These are phyloP conservation scores for Cynopterus brachyotis DNA, from an alignment of 2,113 vertebrate species.

Conservation along the genomic window DNA sequence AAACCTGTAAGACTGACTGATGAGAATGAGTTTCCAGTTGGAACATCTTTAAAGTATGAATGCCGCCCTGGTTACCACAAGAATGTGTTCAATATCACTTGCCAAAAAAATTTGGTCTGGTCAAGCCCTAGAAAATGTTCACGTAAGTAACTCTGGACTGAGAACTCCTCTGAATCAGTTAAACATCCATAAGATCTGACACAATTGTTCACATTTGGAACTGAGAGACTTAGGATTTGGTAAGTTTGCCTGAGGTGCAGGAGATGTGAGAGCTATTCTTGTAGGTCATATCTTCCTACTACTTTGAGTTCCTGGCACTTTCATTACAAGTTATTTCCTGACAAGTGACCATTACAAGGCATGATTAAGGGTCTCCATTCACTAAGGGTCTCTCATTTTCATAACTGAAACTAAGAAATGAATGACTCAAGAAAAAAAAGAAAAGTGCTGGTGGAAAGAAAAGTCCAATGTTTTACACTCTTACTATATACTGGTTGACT, in stretches of 20 bases:
- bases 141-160: constrained; percentile 53
- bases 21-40: constrained; percentile 17
- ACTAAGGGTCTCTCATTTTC: background rate
- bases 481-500: background rate
- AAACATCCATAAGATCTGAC: background rate
- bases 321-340: background rate
- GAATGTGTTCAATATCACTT: background rate
- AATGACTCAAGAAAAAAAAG: background rate
- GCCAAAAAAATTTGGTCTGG: background rate
- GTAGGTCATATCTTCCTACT: background rate
- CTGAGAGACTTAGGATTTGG: background rate
- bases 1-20: accelerated
- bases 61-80: constrained; percentile 35
- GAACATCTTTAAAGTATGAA: constrained; percentile 36
- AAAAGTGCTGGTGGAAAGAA: background rate
- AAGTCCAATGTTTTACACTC: background rate
- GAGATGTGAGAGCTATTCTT: background rate
- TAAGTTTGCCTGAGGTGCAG: background rate
- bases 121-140: background rate
- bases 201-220: background rate
- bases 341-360: background rate
- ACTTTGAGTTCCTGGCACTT: background rate
- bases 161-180: background rate
- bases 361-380: background rate
- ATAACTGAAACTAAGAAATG: background rate